Base-by-base conservation (phyloP, 2,797 vertebrate genomes). In the Gobio occitaniae region DNA sequence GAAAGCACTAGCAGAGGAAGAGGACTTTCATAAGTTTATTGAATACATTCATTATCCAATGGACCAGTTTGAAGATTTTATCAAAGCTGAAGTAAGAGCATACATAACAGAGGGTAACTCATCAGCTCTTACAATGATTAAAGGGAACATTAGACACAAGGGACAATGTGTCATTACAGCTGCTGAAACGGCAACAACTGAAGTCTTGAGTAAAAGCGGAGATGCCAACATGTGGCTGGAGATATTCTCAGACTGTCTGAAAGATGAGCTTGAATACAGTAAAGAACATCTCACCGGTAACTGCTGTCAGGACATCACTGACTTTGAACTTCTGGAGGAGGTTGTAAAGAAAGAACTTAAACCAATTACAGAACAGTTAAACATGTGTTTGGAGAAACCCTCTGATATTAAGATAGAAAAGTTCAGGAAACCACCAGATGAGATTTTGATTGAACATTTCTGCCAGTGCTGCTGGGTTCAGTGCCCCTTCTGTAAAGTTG, bases 391-490 rank as follows among this genome's bases (percentile, higher is more conserved):
- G 32, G 52, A 8, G 1, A 44, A n/a, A 2, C 25, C 79, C 36
- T 88, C 84, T 29, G 44, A 87, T 2, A 4, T 92, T 1, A 63
- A 78, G 1, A 84, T 93, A 41, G 36, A 82, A 36, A 48, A 83
- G 6, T 89, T 78, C 79, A 86, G 87, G 7, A 2, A 84, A 48
- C 80, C 61, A 21, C 88, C 92, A 50, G 89, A 91, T 66, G 4
- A 93, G 72, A 91, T 93, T 82, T 88, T 93, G 56, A 92, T 92
- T 0, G 84, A 92, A 32, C 92, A 93, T 19, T 87, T 94, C 54
- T 56, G 54, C 2, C 54, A 56, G 2, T 56, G 54, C 54, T 56
- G 54, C 54, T 56, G 54, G 54, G 78, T 92, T 44, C 83, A 1
- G 6, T 94, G 93, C 84, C 93, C 92, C 0, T 93, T 94, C 90